A percentile compares a stretch with the other conserved stretches of the same genome.
Evolutionary conservation across 1,140 invertebrate species (phyloP).

Genomic region (Adelges cooleyi): DNA sequence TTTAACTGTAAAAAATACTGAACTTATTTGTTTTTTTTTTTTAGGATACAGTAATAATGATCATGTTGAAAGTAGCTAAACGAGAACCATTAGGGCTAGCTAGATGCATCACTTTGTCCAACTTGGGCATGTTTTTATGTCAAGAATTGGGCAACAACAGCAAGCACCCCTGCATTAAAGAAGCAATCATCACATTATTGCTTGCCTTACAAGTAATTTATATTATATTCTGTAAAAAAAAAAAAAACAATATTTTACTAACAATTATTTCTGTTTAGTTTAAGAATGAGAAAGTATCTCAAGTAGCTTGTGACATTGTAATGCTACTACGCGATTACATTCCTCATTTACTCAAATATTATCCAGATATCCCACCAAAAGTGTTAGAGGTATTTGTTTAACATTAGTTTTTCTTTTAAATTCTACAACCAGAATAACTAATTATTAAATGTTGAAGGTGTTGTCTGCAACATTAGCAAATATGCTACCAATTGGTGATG

Average conservation of each 20-base stretch:
- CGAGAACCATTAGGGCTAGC: constrained; percentile 78
- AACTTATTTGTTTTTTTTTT: constrained; percentile 7
- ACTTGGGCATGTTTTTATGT: constrained; percentile 74
- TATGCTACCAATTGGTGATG: constrained; percentile 44
- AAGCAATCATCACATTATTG: constrained; percentile 66
- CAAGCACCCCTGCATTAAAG: constrained; percentile 57
- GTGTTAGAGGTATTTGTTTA: constrained; percentile 51
- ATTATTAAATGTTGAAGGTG: constrained; percentile 38
- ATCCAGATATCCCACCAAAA: constrained; percentile 63
- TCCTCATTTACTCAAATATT: constrained; percentile 55
- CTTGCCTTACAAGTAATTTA: constrained; percentile 63
- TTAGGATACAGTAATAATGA: constrained; percentile 79
- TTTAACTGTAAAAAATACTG: too few species aligned
- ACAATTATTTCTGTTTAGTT: constrained; percentile 46
- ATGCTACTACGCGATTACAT: constrained; percentile 70
- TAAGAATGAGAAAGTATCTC: constrained; percentile 68
- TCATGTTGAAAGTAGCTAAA: constrained; percentile 73
- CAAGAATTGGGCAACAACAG: constrained; percentile 56
- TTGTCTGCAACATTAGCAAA: constrained; percentile 47
- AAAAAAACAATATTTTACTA: not conserved
- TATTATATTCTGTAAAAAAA: not conserved
- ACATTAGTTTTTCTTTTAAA: not conserved
- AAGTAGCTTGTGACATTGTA: constrained; percentile 77
- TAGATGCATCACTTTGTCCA: constrained; percentile 77
- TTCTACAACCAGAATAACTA: not conserved